Evolutionary conservation across 2,113 vertebrate species (phyloP), one percentile per base, ranked within the genome.

Genomic region (Thinocorus orbignyianus): DNA sequence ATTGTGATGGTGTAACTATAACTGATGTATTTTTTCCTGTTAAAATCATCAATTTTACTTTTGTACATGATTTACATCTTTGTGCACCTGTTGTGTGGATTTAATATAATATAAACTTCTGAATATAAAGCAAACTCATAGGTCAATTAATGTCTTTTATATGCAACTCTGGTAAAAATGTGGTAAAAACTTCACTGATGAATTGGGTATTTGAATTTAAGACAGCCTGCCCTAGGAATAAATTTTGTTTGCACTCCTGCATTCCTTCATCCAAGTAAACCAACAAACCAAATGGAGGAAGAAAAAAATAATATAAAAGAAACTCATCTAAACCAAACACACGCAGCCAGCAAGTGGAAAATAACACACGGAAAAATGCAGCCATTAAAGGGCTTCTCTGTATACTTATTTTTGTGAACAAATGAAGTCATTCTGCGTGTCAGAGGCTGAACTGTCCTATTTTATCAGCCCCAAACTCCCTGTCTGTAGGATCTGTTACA

Each of bases 1-100:
- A 54, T 70, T 78, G 48, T 28, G 33, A 13, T 66, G 51, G 8
- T 68, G 9, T 64, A 64, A 60, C 23, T 62, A 2, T 54, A 35
- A 41, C 41, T 41, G 41, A 17, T 28, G 8, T 17, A 5, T 37
- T 65, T 81, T 86, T 90, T 89, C 82, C 79, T 71, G 66, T 92
- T 84, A 91, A 96, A 96, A 91, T 89, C 93, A 57, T 83, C 88
- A 51, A 66, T 84, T 93, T 82, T 81, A 54, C 74, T 94, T 73
- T 49, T 91, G 35, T 81, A 92, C 89, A 65, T 58, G 1, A 54
- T 88, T 91, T 86, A 46, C 41, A 54, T 68, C 68, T 94, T 94
- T 60, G 25, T 37, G 73, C 86, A 94, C 83, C 91, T 95, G 41
- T 42, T 88, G 54, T 51, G 64, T 64, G 48, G 73, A 69, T 81